Evolutionary conservation across 2,888 invertebrate species (phyloP), one percentile per base, ranked within the genome.

Genomic region (Lysandra bellargus): DNA sequence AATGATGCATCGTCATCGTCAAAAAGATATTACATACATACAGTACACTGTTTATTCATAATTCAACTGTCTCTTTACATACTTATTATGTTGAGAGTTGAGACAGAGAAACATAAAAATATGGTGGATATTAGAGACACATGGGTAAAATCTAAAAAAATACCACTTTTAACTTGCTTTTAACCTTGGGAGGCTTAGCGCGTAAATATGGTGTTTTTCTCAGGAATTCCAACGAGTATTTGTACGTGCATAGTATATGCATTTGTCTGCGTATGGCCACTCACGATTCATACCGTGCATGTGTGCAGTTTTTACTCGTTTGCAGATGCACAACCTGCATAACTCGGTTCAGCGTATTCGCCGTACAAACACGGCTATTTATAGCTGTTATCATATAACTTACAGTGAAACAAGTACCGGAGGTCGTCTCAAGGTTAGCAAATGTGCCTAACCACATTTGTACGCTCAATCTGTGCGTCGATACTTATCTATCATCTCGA

Each of bases 351-450:
- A 57, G 64, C 44, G 49, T 75, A 78, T 80, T 80, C 64, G 33
- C 60, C 57, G 33, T 57, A 53, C 30, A 57, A 57, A 76, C 57
- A 57, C 14, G 53, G 17, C 33, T 76, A 76, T 76, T 53, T 30
- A 76, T 57, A 76, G 76, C 76, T 76, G 76, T 76, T 76, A 76
- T 76, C 76, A 76, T 76, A 76, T 14, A 49, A 76, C 76, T 57
- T 17, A 30, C 57, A n/a, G 69, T 14, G 69, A 37, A 69, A 69
- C 69, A n/a, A 76, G 76, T 76, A 57, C 12, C 17, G 57, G 76
- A 76, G 76, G 76, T 76, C 57, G 76, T 14, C 33, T 30, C 76
- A 76, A 76, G 76, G 76, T 76, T 30, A 53, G 75, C 33, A 30
- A 75, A 75, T 75, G 33, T 64, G 64, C 5, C 30, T 69, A 5